Evolutionary conservation across 1,140 invertebrate genomes (phyloP), one percentile per base, ranked within the genome.

Genomic region (Dreissena polymorpha): DNA sequence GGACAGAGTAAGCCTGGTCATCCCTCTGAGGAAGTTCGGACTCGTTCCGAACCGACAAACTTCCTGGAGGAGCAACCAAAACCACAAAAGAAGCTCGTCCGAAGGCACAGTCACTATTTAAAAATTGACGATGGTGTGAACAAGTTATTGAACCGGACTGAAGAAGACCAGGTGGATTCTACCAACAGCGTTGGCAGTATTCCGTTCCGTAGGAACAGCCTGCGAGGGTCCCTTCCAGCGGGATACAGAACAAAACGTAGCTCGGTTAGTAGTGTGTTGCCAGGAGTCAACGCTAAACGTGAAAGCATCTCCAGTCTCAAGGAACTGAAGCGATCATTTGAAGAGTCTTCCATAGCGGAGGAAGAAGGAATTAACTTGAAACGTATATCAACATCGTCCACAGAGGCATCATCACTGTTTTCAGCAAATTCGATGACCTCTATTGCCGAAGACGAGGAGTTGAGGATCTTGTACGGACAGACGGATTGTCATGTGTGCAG

Each of bases 1-100:
- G 98, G 98, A 55, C 95, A 96, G 70, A 98, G 98, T 21, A 98
- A 99, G 87, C 97, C 98, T 10, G 96, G 93, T 73, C 79, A 89
- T 23, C 60, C 75, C 0, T 90, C 91, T 0, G 87, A 89, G 18
- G 50, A 82, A 3, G 79, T 90, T 21, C 68, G 78, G 57, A 88
- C 87, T n/a, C 69, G 83, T 68, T 21, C 85, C 70, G 39, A 86
- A 49, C 49, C 72, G 16, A 79, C 76, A 53, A 76, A 78, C 14
- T 82, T 74, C 68, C 25, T 72, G 23, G 78, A 84, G 64, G 79
- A 85, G n/a, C 84, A 87, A 63, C 50, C 69, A 57, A 85, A 87
- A 63, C 50, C 69, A 57, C 76, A 72, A 39, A 70, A 72, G 55
- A 88, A 76, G 78, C 65, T 87, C 0, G 77, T 86, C 0, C 81